phyloP scores from a whole-genome alignment of 2,888 invertebrate species.

The Macaria notata region DNA sequence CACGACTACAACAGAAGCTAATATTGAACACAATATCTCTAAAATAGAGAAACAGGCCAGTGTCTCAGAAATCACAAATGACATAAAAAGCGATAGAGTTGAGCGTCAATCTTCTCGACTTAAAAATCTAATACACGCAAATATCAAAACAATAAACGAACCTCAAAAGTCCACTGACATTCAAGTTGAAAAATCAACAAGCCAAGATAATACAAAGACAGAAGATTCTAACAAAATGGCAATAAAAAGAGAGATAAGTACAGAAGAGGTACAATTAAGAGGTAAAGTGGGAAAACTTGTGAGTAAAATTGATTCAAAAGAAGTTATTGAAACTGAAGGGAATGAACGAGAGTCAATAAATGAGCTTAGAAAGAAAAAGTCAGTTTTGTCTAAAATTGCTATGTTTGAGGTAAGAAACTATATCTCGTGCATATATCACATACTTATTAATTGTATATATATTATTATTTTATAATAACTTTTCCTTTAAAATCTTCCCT shows the following conservation, averaged over 20 bases:
- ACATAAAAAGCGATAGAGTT: not conserved
- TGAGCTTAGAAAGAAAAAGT: conserved; percentile 50
- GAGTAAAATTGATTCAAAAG: conserved; percentile 36
- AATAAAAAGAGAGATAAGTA: conserved; percentile 22
- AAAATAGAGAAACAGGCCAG: not conserved
- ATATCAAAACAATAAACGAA: too few relatives aligned
- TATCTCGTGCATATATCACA: not conserved
- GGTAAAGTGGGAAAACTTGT: conserved; percentile 58
- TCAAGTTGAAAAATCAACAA: too few relatives aligned
- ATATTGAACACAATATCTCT: not conserved
- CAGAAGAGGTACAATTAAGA: conserved; percentile 45
- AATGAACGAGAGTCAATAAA: conserved; percentile 36
- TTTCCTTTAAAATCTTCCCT: too few relatives aligned
- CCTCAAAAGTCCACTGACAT: too few relatives aligned
- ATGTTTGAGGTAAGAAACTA: conserved; percentile 64
- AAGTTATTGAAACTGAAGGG: conserved; percentile 24
- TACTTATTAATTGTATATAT: not conserved
- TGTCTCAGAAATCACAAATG: not conserved
- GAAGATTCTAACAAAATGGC: too few relatives aligned
- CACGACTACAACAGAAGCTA: not conserved
- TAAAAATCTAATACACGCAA: too few relatives aligned
- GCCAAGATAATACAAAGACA: too few relatives aligned
- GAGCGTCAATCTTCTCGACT: not conserved
- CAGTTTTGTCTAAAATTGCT: conserved; percentile 64
- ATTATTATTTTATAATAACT: not conserved